These are phyloP conservation scores for Adrianichthys oophorus DNA, from an alignment of 2,797 vertebrate genomes.

Conservation along the genomic window DNA sequence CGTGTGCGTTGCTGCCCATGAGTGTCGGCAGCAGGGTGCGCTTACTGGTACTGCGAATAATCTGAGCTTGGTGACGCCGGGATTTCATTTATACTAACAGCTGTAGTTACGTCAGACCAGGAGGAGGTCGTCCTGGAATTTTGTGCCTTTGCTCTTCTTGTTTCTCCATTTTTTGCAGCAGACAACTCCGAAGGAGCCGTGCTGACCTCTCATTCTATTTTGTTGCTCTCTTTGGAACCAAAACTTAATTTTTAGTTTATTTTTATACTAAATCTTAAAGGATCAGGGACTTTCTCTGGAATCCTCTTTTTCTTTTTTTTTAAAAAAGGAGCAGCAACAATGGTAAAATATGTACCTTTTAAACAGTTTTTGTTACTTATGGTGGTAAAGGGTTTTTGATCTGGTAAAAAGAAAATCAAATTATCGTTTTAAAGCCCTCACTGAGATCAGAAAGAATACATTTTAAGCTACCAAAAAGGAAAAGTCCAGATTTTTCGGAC, in stretches of 20 bases:
- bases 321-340: not conserved
- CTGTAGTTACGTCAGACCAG: conserved; percentile 78
- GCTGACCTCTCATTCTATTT: not conserved
- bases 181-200: conserved; percentile 29
- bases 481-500: not conserved
- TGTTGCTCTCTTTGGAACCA: conserved; percentile 13
- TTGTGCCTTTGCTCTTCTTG: conserved; percentile 43
- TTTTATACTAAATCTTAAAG: not conserved
- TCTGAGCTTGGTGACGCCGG: conserved; percentile 76
- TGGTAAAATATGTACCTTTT: not conserved
- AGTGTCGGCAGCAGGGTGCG: conserved; percentile 67
- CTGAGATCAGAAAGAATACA: too few relatives aligned
- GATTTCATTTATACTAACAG: conserved; percentile 80
- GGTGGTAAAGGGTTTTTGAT: too few relatives aligned
- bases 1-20: conserved; percentile 43
- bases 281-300: conserved; percentile 4
- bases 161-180: conserved; percentile 48
- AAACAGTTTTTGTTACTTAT: not conserved
- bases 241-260: not conserved
- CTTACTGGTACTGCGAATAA: conserved; percentile 71
- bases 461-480: not conserved
- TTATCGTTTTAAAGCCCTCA: too few relatives aligned
- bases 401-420: too few relatives aligned
- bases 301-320: not conserved
- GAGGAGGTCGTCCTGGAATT: conserved; percentile 72